phyloP scores from a whole-genome alignment of 2,113 vertebrate genomes.

The mouse (Mus musculus) region GRCm39 chr6:145778501-145779000 shows the following conservation, averaged over 20 bases:
- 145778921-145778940: background rate
- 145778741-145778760: too few species aligned
- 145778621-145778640: background rate
- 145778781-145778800: background rate
- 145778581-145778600: background rate
- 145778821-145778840: too few species aligned
- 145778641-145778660: background rate
- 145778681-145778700: background rate
- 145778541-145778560: background rate
- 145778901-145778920: background rate
- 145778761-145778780: background rate
- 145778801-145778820: background rate
- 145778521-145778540: background rate
- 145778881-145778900: background rate
- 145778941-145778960: background rate
- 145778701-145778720: background rate
- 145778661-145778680: background rate
- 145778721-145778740: background rate
- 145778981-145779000: background rate
- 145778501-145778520: background rate
- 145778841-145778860: background rate
- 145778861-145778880: rapidly evolving
- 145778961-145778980: background rate
- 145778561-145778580: background rate
- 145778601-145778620: background rate